Evolutionary conservation across 2,888 invertebrate genomes (phyloP).

Genomic region (Drosophila quasianomalipes): DNA sequence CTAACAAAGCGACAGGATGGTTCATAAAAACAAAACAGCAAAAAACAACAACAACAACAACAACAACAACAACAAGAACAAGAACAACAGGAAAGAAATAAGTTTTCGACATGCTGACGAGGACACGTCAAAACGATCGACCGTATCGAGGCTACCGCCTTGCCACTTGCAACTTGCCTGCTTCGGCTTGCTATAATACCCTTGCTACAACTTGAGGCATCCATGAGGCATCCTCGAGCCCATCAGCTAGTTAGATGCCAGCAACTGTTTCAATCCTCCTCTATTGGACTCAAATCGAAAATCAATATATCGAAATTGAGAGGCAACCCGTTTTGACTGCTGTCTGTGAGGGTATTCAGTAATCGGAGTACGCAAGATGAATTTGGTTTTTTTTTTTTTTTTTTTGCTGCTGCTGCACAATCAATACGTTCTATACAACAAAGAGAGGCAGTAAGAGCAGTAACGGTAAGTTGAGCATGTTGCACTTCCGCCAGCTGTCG

Average conservation of each 20-base stretch:
- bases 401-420: conserved; percentile 35
- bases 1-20: conserved; percentile 72
- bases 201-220: not conserved
- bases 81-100: conserved; percentile 8
- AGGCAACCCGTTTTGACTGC: not conserved
- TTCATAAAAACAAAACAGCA: conserved; percentile 32
- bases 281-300: not conserved
- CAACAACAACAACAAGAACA: conserved; percentile 2
- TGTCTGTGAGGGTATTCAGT: not conserved
- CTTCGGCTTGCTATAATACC: not conserved
- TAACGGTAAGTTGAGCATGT: conserved; percentile 75
- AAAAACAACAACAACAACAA: not conserved
- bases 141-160: conserved; percentile 27
- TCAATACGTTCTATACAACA: conserved; percentile 44
- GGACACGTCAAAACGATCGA: conserved; percentile 79
- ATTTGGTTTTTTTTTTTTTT: not conserved
- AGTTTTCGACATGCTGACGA: conserved; percentile 73
- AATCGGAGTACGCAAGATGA: not conserved
- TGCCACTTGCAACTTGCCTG: conserved; percentile 8
- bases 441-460: conserved; percentile 26
- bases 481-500: conserved; percentile 78
- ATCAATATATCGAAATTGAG: not conserved
- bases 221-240: not conserved
- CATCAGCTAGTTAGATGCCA: not conserved
- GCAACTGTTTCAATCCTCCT: not conserved